Percentiles rank a stretch among this genome's conserved stretches.
Conservation (phyloP, 2,113 vertebrate genomes). For the Empidonax alnorum region DNA sequence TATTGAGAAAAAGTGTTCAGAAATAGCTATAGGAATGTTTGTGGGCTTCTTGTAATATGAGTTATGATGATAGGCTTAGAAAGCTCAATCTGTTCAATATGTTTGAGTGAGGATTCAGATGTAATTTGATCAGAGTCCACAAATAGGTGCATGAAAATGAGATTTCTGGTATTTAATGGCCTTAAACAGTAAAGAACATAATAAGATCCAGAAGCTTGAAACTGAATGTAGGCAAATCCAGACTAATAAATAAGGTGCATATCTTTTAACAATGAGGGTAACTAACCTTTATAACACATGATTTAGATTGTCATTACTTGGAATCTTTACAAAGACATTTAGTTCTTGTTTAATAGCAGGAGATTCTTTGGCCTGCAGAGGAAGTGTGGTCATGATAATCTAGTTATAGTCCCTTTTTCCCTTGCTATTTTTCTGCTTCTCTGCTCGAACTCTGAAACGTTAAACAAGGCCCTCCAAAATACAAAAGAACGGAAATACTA, state of each 20-base stretch:
- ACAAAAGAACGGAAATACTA: background rate
- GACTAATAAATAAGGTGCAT: background rate
- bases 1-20: background rate
- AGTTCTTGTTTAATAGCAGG: constrained; percentile 1
- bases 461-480: background rate
- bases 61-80: background rate
- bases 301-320: background rate
- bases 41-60: background rate
- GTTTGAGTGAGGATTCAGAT: constrained; percentile 6
- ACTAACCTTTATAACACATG: background rate
- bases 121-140: background rate
- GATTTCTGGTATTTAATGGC: background rate
- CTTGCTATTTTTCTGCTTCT: background rate
- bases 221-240: background rate
- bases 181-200: background rate
- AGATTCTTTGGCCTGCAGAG: background rate
- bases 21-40: constrained; percentile 10
- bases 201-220: background rate
- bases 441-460: background rate
- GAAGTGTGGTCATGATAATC: background rate
- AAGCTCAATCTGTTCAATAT: background rate
- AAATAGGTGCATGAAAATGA: background rate
- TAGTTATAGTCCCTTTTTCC: background rate
- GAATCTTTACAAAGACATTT: constrained; percentile 31
- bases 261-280: background rate